Evolutionary conservation across 2,113 vertebrate genomes (phyloP).

Genomic region (Rhagologus leucostigma): DNA sequence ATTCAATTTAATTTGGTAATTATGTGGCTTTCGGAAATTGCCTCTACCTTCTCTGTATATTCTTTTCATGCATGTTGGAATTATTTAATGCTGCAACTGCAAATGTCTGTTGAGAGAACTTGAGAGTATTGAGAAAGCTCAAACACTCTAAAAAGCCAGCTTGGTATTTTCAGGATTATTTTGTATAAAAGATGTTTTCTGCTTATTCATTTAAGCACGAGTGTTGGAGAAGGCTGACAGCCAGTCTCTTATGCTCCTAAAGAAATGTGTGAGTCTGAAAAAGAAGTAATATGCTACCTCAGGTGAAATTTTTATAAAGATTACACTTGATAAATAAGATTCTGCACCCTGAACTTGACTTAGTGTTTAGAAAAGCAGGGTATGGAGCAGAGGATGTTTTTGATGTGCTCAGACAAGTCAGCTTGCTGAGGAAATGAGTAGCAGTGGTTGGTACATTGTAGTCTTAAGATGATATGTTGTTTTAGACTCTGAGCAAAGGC

Average conservation of each 20-base stretch:
- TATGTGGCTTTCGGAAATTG: background rate
- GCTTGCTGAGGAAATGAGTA: background rate
- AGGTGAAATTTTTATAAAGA: background rate
- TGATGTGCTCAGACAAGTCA: background rate
- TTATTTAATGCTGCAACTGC: background rate
- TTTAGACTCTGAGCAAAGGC: background rate
- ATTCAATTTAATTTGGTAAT: background rate
- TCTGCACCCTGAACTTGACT: background rate
- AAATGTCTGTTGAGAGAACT: background rate
- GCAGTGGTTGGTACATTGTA: background rate
- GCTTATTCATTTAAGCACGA: background rate
- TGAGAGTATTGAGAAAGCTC: background rate
- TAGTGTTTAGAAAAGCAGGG: background rate
- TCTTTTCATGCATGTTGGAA: background rate
- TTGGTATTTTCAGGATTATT: background rate
- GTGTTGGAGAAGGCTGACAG: background rate
- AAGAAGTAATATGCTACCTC: background rate
- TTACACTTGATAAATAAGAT: background rate
- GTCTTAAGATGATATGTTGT: background rate
- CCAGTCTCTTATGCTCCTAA: background rate
- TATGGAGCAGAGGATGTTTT: background rate
- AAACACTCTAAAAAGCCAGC: background rate
- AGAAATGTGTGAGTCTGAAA: background rate
- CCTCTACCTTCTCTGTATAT: background rate
- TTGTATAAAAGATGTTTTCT: background rate